These are phyloP conservation scores for Hipposideros armiger DNA, from an alignment of 2,113 vertebrate genomes.

Conservation along the genomic window DNA sequence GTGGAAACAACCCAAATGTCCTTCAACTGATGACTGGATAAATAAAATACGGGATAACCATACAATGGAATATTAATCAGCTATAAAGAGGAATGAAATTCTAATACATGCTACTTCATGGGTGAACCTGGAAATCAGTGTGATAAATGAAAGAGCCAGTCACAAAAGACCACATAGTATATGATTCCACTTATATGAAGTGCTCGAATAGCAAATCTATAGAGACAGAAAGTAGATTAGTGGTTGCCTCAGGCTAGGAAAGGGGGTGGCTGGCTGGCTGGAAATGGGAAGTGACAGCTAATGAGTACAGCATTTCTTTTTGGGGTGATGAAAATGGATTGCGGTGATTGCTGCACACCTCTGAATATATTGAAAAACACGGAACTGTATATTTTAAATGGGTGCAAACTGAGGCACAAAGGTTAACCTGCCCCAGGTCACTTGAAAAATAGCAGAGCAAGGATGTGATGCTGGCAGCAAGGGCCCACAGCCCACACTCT, in stretches of 20 bases:
- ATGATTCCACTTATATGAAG: not conserved
- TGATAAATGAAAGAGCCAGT: not conserved
- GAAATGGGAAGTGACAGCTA: not conserved
- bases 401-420: not conserved
- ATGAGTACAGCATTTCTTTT: not conserved
- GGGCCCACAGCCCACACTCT: not conserved
- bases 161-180: not conserved
- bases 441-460: not conserved
- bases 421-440: not conserved
- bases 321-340: not conserved
- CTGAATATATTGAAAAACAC: not conserved
- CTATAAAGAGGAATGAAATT: not conserved
- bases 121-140: not conserved
- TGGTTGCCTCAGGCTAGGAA: not conserved
- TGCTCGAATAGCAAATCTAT: not conserved
- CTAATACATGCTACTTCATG: not conserved
- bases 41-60: not conserved
- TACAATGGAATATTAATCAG: not conserved
- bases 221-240: not conserved
- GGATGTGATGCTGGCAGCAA: rapidly evolving
- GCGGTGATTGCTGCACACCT: not conserved
- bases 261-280: not conserved
- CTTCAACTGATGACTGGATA: not conserved
- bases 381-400: not conserved
- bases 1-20: not conserved